Evolutionary conservation across 92 coral and sea anemone genomes (phyloP).

Genomic region (Bergia sp.): DNA sequence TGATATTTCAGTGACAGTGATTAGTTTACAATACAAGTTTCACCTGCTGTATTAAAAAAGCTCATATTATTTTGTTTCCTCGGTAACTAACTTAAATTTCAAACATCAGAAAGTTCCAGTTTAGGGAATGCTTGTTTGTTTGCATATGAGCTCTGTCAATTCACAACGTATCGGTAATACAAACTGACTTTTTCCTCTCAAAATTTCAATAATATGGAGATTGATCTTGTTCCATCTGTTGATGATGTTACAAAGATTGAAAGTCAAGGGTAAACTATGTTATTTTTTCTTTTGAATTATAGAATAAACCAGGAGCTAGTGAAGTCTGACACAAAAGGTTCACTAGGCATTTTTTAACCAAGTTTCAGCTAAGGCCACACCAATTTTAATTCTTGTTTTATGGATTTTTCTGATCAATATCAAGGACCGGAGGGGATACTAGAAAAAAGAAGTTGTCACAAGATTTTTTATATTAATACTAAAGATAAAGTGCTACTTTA

Average conservation of each 20-base stretch:
- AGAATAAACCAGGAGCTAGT: not conserved
- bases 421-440: too few species aligned
- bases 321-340: too few species aligned
- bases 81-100: not conserved
- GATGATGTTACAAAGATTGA: not conserved
- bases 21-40: too few species aligned
- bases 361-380: not conserved
- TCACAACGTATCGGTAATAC: too few species aligned
- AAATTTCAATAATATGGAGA: not conserved
- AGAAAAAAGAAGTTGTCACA: too few species aligned
- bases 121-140: not conserved
- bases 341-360: not conserved
- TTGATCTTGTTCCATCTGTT: not conserved
- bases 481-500: too few species aligned
- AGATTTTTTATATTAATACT: too few species aligned
- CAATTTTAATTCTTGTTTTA: too few species aligned
- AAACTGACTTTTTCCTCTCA: not conserved
- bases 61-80: not conserved
- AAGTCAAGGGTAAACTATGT: not conserved
- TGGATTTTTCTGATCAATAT: too few species aligned
- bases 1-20: not conserved
- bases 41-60: not conserved
- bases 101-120: not conserved
- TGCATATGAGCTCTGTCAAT: not conserved
- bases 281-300: too few species aligned